A percentile compares a stretch with the other conserved stretches of the same genome.
These are phyloP conservation scores for Philaenus spumarius DNA, from an alignment of 1,140 invertebrate genomes.

Conservation along the genomic window DNA sequence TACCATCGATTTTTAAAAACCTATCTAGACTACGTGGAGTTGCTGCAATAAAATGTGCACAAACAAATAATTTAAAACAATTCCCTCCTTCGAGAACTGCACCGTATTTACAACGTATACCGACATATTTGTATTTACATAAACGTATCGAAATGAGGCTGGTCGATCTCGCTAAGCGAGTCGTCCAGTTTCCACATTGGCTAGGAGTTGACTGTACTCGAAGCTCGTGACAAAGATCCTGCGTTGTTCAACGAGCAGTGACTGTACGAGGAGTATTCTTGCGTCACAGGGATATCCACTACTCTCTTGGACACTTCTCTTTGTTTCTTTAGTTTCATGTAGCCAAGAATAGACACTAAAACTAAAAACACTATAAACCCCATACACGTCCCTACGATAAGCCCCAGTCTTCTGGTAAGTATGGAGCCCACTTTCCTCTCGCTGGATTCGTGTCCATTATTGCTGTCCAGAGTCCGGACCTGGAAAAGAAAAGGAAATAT, in stretches of 20 bases:
- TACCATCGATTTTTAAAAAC: too few species aligned
- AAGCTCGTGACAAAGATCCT: slow-evolving; percentile 26
- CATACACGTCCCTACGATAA: slow-evolving; percentile 78
- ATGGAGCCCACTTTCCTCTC: slow-evolving; percentile 52
- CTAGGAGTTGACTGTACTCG: too few species aligned
- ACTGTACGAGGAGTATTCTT: slow-evolving; percentile 65
- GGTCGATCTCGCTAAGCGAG: too few species aligned
- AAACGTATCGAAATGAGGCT: too few species aligned
- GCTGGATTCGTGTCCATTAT: slow-evolving; percentile 52
- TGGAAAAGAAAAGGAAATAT: too few species aligned
- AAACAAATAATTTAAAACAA: too few species aligned
- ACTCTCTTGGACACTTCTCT: slow-evolving; percentile 59
- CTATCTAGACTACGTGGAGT: too few species aligned
- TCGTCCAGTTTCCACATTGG: too few species aligned
- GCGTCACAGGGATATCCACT: slow-evolving; percentile 50
- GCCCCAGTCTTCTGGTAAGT: slow-evolving; percentile 68
- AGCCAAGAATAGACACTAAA: slow-evolving; percentile 70
- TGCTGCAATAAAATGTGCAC: too few species aligned
- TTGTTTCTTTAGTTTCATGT: slow-evolving; percentile 79
- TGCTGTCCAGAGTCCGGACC: slow-evolving; percentile 62
- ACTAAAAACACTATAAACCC: slow-evolving; percentile 78
- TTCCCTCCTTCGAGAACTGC: too few species aligned
- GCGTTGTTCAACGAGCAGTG: slow-evolving; percentile 38
- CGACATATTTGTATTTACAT: too few species aligned
- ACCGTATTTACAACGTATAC: too few species aligned